phyloP scores from a whole-genome alignment of 2,113 vertebrate species.

The Pavo muticus region DNA sequence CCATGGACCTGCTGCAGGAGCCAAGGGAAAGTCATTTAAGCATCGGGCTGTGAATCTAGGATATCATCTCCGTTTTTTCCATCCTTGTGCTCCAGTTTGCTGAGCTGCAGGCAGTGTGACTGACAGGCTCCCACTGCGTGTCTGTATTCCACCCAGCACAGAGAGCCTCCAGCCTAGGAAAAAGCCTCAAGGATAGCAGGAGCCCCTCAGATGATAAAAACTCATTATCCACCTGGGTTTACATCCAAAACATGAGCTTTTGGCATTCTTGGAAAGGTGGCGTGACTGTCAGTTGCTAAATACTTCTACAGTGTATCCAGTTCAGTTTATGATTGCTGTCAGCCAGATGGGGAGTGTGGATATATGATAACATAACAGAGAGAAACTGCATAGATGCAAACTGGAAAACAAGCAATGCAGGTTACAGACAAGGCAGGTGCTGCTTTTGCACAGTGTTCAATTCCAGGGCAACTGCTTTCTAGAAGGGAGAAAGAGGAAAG shows the following conservation, averaged over 20 bases:
- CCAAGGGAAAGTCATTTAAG: neutral
- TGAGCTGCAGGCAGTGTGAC: neutral
- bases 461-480: neutral
- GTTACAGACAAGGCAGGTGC: neutral
- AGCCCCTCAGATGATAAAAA: neutral
- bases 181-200: constrained; percentile 4
- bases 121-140: neutral
- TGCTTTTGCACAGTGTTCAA: neutral
- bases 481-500: neutral
- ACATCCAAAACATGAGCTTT: neutral
- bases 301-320: neutral
- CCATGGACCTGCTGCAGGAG: neutral
- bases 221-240: neutral
- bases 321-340: neutral
- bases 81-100: neutral
- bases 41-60: neutral
- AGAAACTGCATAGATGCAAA: neutral
- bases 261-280: neutral
- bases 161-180: neutral
- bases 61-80: neutral
- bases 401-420: neutral
- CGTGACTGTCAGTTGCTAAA: neutral
- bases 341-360: neutral
- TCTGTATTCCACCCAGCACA: neutral
- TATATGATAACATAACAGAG: neutral